A percentile compares a stretch with the other conserved stretches of the same genome.
These are phyloP conservation scores for Amia ocellicauda DNA, from an alignment of 2,113 vertebrate genomes.

Conservation along the genomic window DNA sequence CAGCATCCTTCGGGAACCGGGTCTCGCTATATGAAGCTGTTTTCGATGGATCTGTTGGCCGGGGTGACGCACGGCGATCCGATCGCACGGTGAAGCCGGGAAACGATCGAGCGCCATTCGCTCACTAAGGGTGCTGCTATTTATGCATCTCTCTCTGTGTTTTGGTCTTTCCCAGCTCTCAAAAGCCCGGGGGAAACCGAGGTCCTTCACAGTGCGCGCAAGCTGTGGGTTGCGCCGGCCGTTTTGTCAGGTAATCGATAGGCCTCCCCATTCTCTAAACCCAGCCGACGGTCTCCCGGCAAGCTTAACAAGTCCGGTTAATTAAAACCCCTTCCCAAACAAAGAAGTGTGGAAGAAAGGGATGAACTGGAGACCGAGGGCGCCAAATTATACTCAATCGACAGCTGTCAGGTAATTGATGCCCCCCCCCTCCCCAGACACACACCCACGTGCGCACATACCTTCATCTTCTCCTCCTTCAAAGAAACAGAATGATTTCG, in stretches of 20 bases:
- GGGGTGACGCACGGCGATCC: too few species aligned
- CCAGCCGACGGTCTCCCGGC: constrained; percentile 30
- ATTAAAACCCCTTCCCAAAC: constrained; percentile 44
- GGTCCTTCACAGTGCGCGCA: constrained; percentile 13
- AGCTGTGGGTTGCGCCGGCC: constrained; percentile 43
- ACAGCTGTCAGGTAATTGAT: constrained; percentile 56
- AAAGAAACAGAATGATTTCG: constrained; percentile 40
- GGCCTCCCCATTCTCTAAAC: background rate
- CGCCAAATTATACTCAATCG: constrained; percentile 44
- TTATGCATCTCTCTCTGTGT: background rate
- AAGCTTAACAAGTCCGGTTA: constrained; percentile 47
- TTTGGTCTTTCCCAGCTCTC: too few species aligned
- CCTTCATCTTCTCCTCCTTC: too few species aligned
- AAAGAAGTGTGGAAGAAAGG: too few species aligned
- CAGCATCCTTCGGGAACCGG: too few species aligned
- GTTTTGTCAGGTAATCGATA: constrained; percentile 55
- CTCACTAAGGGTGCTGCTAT: constrained; percentile 22
- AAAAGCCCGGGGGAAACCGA: constrained; percentile 17
- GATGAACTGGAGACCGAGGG: constrained; percentile 43
- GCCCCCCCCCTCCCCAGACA: constrained; percentile 19
- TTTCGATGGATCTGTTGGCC: too few species aligned
- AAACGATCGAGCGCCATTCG: too few species aligned
- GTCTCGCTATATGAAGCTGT: too few species aligned
- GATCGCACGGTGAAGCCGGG: too few species aligned
- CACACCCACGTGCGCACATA: too few species aligned